Evolutionary conservation across 2,113 vertebrate species (phyloP).

Genomic region (Trogon melanurus): DNA sequence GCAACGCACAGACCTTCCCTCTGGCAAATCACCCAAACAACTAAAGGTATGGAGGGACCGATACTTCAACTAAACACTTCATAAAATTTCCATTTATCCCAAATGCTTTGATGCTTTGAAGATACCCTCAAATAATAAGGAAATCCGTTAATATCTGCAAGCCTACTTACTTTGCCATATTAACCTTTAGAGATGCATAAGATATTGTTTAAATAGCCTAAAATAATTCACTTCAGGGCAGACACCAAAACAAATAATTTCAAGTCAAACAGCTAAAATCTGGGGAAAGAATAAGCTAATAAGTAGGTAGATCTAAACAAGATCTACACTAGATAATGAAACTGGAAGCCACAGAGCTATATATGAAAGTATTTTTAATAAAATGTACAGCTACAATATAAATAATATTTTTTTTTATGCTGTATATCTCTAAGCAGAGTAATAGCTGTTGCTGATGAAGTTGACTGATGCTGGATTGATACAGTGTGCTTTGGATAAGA

Average conservation of each 20-base stretch:
- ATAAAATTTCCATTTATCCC: background rate
- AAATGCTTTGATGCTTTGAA: background rate
- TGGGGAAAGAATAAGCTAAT: background rate
- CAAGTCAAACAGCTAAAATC: background rate
- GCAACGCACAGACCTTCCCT: background rate
- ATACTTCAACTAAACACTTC: background rate
- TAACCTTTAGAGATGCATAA: background rate
- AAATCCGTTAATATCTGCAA: background rate
- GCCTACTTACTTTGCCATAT: background rate
- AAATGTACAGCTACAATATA: background rate
- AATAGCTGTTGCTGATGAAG: constrained; percentile 25
- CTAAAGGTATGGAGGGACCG: background rate
- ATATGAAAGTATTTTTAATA: background rate
- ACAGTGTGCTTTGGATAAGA: constrained; percentile 53
- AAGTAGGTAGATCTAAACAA: constrained; percentile 7
- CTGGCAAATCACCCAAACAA: background rate
- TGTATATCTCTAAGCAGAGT: constrained; percentile 6
- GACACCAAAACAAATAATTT: background rate
- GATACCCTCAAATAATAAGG: background rate
- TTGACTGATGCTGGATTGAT: constrained; percentile 24
- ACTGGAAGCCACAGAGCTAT: background rate
- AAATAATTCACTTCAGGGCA: background rate
- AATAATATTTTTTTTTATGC: background rate
- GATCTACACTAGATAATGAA: constrained; percentile 18
- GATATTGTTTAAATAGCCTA: background rate